Conservation (phyloP, 2,113 vertebrate species). For the Callocephalon fimbriatum region DNA sequence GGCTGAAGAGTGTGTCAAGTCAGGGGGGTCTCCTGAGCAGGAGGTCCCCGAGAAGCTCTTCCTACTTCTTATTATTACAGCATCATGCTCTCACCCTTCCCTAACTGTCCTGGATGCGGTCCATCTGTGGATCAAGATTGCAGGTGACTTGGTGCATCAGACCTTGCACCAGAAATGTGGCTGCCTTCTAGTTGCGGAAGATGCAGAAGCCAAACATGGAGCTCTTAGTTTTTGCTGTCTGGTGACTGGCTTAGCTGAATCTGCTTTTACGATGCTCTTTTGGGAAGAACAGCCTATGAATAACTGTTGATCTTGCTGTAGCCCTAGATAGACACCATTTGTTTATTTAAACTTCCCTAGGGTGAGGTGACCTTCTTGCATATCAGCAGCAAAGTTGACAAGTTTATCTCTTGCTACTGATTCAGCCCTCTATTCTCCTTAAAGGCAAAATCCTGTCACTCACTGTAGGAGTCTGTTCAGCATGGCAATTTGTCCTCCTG, state of each 20-base stretch:
- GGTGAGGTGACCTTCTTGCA: not conserved
- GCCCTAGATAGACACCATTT: not conserved
- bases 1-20: not conserved
- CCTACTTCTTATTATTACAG: not conserved
- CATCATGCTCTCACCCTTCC: fast-evolving
- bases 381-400: not conserved
- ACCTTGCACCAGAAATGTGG: not conserved
- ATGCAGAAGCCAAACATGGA: not conserved
- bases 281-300: not conserved
- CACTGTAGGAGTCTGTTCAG: not conserved
- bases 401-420: constrained; percentile 14
- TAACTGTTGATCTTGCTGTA: not conserved
- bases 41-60: not conserved
- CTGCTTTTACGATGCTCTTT: not conserved
- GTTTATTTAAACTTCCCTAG: constrained; percentile 2
- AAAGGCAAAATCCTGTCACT: not conserved
- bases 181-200: not conserved
- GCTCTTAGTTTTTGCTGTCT: not conserved
- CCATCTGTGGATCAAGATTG: not conserved
- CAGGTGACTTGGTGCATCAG: not conserved
- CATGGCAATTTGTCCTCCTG: not conserved
- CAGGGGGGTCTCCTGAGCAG: fast-evolving
- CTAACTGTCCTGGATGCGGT: not conserved
- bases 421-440: not conserved
- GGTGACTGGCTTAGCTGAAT: not conserved